phyloP scores from a whole-genome alignment of 2,888 invertebrate species.

The Stenichneumon culpator region DNA sequence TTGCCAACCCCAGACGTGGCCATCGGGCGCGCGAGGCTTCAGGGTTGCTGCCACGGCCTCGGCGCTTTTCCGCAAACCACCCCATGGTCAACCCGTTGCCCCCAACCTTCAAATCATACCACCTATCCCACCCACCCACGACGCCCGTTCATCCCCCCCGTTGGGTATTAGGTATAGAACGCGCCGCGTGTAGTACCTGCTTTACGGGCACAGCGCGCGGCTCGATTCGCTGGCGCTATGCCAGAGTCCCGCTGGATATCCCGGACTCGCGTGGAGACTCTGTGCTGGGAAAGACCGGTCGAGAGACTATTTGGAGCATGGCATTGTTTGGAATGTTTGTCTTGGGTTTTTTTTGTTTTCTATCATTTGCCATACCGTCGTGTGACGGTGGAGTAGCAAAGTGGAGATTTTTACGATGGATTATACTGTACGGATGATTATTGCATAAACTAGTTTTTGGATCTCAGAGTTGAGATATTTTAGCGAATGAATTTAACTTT shows the following conservation, averaged over 20 bases:
- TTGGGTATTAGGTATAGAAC: slow-evolving; percentile 36
- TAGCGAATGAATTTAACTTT: neutral
- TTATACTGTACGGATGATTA: neutral
- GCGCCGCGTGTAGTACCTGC: slow-evolving; percentile 14
- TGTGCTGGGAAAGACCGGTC: neutral
- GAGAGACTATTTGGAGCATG: slow-evolving; percentile 15
- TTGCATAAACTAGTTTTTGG: neutral
- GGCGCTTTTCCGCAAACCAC: slow-evolving; percentile 54
- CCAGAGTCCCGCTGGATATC: slow-evolving; percentile 55
- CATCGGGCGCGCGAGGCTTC: slow-evolving; percentile 51
- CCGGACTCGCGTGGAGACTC: slow-evolving; percentile 25
- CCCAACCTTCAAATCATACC: slow-evolving; percentile 82
- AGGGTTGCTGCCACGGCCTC: slow-evolving; percentile 59
- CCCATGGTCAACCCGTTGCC: slow-evolving; percentile 79
- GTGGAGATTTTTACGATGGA: neutral
- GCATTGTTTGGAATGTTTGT: slow-evolving; percentile 32
- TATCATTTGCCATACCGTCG: slow-evolving; percentile 6
- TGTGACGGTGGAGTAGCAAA: too few species aligned
- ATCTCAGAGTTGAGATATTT: neutral
- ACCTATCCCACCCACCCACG: slow-evolving; percentile 39
- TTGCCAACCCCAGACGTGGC: slow-evolving; percentile 9
- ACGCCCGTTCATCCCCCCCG: slow-evolving; percentile 17
- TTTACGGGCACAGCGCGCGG: slow-evolving; percentile 8
- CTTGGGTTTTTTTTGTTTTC: slow-evolving; percentile 43
- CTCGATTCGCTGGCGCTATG: slow-evolving; percentile 51